Conservation (phyloP, 2,888 invertebrate species). For the Lobophora halterata region DNA sequence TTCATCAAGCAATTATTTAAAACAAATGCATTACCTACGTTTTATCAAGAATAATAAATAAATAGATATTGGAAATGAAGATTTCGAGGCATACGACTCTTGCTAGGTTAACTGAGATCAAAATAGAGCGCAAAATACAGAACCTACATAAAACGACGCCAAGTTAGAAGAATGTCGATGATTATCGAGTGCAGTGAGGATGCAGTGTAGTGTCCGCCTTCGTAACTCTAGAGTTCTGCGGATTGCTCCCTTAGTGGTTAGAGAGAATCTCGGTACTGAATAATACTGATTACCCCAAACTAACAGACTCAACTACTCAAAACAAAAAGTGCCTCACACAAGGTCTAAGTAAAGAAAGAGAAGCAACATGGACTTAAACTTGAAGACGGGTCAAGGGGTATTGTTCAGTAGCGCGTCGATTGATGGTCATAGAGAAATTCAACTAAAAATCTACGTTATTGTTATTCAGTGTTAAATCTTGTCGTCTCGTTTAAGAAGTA, state of each 20-base stretch:
- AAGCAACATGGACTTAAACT: no score
- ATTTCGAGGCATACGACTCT: no score
- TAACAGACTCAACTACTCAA: slow-evolving; percentile 8
- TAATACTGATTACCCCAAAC: slow-evolving; percentile 49
- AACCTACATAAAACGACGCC: not conserved
- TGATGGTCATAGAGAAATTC: slow-evolving; percentile 70
- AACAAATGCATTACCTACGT: no score
- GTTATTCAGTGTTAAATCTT: slow-evolving; percentile 80
- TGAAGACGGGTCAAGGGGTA: no score
- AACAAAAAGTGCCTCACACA: slow-evolving; percentile 3
- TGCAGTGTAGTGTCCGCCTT: slow-evolving; percentile 72
- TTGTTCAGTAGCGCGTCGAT: slow-evolving; percentile 52
- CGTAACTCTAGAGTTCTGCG: slow-evolving; percentile 70
- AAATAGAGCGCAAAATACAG: not conserved
- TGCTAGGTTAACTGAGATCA: no score
- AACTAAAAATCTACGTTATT: slow-evolving; percentile 71
- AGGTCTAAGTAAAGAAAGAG: no score
- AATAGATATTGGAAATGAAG: no score
- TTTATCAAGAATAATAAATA: no score
- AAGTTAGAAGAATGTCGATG: slow-evolving; percentile 10
- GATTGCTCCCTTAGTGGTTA: slow-evolving; percentile 72
- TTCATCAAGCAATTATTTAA: slow-evolving; percentile 21
- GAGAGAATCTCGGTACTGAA: slow-evolving; percentile 51
- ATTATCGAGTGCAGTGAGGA: slow-evolving; percentile 51
- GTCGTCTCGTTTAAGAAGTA: slow-evolving; percentile 78